These are phyloP conservation scores for Chloebia gouldiae DNA, from an alignment of 2,113 vertebrate genomes.

Conservation along the genomic window DNA sequence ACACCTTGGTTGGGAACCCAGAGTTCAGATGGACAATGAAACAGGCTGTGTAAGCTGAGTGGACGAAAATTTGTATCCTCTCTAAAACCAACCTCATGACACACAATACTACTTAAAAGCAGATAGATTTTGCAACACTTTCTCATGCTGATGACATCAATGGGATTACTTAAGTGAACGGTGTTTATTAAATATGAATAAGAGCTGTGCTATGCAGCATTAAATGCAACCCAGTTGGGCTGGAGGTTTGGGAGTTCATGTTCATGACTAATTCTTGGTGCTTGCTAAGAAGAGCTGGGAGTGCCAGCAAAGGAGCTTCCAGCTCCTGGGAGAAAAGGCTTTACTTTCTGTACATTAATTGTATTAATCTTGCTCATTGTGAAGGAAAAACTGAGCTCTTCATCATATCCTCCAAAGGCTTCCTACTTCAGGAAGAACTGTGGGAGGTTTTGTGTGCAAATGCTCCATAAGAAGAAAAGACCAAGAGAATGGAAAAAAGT, in stretches of 20 bases:
- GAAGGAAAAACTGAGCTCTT: slow-evolving; percentile 13
- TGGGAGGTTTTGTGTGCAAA: slow-evolving; percentile 25
- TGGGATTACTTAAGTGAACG: neutral
- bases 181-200: slow-evolving; percentile 44
- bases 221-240: slow-evolving; percentile 3
- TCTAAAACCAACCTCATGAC: neutral
- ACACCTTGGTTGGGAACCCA: neutral
- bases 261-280: slow-evolving; percentile 16
- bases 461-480: slow-evolving; percentile 1
- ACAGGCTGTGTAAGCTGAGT: neutral
- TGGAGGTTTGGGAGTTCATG: slow-evolving; percentile 20
- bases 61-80: neutral
- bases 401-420: neutral
- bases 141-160: slow-evolving; percentile 16
- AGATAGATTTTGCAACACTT: slow-evolving; percentile 30
- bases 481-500: neutral
- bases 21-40: neutral
- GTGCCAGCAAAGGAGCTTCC: slow-evolving; percentile 14
- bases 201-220: neutral
- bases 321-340: neutral
- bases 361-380: neutral
- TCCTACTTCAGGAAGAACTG: slow-evolving; percentile 22
- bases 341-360: neutral
- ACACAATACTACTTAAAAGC: neutral
- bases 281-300: slow-evolving; percentile 8